Percentiles rank a stretch among this genome's conserved stretches.
Evolutionary conservation across 2,113 vertebrate species (phyloP).

Genomic region (Atractosteus spatula): DNA sequence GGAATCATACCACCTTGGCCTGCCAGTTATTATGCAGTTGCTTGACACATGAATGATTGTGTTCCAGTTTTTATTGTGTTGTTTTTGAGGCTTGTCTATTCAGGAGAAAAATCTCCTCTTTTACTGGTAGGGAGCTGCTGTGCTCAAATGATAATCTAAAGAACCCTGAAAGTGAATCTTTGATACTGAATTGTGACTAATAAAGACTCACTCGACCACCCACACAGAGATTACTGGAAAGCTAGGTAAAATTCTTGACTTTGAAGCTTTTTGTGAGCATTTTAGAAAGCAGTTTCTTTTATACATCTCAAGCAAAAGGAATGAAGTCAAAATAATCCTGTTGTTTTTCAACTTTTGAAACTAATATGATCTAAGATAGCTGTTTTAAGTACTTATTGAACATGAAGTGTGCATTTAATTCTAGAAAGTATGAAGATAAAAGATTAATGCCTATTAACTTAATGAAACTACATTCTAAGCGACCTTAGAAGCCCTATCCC

Average conservation of each 20-base stretch:
- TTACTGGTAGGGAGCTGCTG: not conserved
- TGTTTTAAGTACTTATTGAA: no score
- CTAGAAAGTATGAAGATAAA: no score
- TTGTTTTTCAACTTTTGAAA: no score
- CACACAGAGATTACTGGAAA: conserved; percentile 14
- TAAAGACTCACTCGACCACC: conserved; percentile 17
- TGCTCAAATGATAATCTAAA: not conserved
- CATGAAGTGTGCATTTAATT: no score
- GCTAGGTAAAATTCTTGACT: not conserved
- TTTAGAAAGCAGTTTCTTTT: conserved; percentile 1
- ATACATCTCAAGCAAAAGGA: not conserved
- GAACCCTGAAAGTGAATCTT: not conserved
- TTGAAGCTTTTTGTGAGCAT: conserved; percentile 6
- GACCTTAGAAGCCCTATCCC: no score
- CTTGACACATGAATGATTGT: not conserved
- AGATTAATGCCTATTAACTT: no score
- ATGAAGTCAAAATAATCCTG: no score
- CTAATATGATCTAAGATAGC: no score
- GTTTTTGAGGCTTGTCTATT: not conserved
- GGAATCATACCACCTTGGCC: not conserved
- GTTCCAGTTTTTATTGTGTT: not conserved
- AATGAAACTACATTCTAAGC: no score
- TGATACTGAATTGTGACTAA: not conserved
- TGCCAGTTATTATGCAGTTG: not conserved
- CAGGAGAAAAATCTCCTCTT: conserved; percentile 1